A percentile compares a stretch with the other conserved stretches of the same genome.
Conservation (phyloP, 2,888 invertebrate species). For the Anarsia innoxiella region DNA sequence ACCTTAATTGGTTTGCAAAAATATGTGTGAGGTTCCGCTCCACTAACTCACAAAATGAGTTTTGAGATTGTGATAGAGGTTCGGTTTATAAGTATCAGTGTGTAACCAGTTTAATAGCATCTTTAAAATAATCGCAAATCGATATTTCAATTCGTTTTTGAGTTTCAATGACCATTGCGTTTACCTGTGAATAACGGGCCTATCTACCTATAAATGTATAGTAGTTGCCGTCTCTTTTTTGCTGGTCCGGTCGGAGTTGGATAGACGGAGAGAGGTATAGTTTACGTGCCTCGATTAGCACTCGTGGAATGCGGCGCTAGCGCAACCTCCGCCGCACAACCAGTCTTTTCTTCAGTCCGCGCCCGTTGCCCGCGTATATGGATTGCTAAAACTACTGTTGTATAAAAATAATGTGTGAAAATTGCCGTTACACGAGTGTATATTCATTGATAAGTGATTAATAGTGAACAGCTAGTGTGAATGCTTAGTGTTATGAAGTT, state of each 20-base stretch:
- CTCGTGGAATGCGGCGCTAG: slow-evolving; percentile 67
- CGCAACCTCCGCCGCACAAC: slow-evolving; percentile 48
- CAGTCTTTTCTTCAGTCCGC: slow-evolving; percentile 61
- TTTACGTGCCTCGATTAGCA: slow-evolving; percentile 48
- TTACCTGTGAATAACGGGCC: slow-evolving; percentile 67
- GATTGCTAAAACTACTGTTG: slow-evolving; percentile 33
- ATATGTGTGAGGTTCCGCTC: slow-evolving; percentile 26
- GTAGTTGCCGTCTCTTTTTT: slow-evolving; percentile 28
- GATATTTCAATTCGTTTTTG: slow-evolving; percentile 9
- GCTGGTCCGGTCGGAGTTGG: slow-evolving; percentile 15
- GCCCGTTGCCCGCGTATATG: slow-evolving; percentile 38
- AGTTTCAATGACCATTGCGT: slow-evolving; percentile 41
- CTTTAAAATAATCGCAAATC: slow-evolving; percentile 6
- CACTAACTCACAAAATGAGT: slow-evolving; percentile 22
- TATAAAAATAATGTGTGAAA: slow-evolving; percentile 62
- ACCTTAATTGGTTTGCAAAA: slow-evolving; percentile 25
- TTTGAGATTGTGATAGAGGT: slow-evolving; percentile 13
- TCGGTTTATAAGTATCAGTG: background rate
- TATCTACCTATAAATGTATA: slow-evolving; percentile 40
- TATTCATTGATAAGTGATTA: slow-evolving; percentile 49
- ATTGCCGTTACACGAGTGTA: slow-evolving; percentile 52
- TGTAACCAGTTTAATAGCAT: too few species aligned
- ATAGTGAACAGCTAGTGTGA: slow-evolving; percentile 48
- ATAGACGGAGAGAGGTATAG: slow-evolving; percentile 43
- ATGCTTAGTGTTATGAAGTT: slow-evolving; percentile 67